Conservation (phyloP, 2,888 invertebrate species). For the Caenorhabditis sp. region DNA sequence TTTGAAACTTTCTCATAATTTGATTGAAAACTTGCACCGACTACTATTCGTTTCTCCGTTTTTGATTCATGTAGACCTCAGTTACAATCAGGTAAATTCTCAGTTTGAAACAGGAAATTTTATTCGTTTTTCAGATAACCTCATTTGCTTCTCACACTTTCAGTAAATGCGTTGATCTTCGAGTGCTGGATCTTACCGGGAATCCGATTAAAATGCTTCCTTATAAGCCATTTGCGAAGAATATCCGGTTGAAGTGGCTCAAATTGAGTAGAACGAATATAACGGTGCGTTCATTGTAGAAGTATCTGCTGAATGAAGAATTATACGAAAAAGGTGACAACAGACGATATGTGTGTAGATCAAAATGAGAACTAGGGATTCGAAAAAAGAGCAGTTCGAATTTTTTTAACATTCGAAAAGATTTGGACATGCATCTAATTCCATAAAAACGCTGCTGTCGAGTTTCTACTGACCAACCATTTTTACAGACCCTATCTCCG, state of each 20-base stretch:
- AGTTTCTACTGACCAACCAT: too few relatives aligned
- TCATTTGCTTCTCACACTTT: slow-evolving; percentile 76
- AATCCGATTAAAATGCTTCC: slow-evolving; percentile 76
- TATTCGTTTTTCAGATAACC: slow-evolving; percentile 68
- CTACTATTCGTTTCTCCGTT: slow-evolving; percentile 66
- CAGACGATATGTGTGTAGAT: too few relatives aligned
- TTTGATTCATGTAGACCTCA: slow-evolving; percentile 74
- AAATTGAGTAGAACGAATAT: slow-evolving; percentile 74
- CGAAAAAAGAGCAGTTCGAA: too few relatives aligned
- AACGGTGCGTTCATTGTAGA: slow-evolving; percentile 59
- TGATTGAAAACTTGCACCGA: slow-evolving; percentile 70
- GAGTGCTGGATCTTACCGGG: slow-evolving; percentile 74
- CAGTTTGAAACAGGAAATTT: neutral
- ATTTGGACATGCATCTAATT: neutral
- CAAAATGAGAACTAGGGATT: too few relatives aligned
- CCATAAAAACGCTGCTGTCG: too few relatives aligned
- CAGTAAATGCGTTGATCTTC: slow-evolving; percentile 70
- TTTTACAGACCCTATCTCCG: slow-evolving; percentile 68
- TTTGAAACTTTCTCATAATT: slow-evolving; percentile 72
- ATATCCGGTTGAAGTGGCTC: slow-evolving; percentile 74
- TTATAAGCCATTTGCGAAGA: slow-evolving; percentile 73
- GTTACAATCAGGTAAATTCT: slow-evolving; percentile 73
- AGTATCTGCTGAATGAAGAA: too few relatives aligned
- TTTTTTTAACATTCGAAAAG: too few relatives aligned
- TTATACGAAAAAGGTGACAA: too few relatives aligned